Conservation (phyloP, 2,888 invertebrate genomes). For the Temnothorax unifasciatus region DNA sequence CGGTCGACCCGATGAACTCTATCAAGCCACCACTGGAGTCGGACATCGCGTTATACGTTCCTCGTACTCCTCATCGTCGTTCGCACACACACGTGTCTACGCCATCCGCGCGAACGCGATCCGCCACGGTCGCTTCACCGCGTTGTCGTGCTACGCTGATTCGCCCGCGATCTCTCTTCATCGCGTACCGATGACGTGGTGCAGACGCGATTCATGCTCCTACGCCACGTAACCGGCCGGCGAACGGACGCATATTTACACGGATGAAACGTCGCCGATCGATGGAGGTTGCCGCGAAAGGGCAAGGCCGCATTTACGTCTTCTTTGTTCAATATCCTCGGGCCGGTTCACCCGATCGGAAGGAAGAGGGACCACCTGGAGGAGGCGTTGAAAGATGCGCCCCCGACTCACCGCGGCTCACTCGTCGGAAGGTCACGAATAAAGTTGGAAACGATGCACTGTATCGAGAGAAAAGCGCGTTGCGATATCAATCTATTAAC, state of each 20-base stretch:
- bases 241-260: slow-evolving; percentile 40
- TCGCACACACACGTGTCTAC: neutral
- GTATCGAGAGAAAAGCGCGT: neutral
- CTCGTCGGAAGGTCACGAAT: slow-evolving; percentile 32
- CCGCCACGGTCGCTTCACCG: neutral
- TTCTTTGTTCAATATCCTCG: slow-evolving; percentile 48
- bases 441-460: neutral
- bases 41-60: slow-evolving; percentile 77
- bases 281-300: slow-evolving; percentile 46
- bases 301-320: slow-evolving; percentile 50
- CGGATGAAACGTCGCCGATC: slow-evolving; percentile 34
- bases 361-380: neutral
- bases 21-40: slow-evolving; percentile 82
- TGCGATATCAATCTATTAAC: neutral
- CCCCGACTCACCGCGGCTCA: neutral
- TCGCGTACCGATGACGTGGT: neutral
- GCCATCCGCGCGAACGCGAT: neutral
- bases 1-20: slow-evolving; percentile 71
- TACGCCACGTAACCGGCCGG: neutral
- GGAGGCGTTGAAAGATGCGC: slow-evolving; percentile 24
- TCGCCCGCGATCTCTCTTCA: slow-evolving; percentile 16
- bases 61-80: slow-evolving; percentile 24
- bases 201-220: slow-evolving; percentile 21
- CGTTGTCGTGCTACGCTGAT: slow-evolving; percentile 10
- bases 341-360: slow-evolving; percentile 34